Evolutionary conservation across 2,113 vertebrate species (phyloP).

Genomic region (Trogon surrucura): DNA sequence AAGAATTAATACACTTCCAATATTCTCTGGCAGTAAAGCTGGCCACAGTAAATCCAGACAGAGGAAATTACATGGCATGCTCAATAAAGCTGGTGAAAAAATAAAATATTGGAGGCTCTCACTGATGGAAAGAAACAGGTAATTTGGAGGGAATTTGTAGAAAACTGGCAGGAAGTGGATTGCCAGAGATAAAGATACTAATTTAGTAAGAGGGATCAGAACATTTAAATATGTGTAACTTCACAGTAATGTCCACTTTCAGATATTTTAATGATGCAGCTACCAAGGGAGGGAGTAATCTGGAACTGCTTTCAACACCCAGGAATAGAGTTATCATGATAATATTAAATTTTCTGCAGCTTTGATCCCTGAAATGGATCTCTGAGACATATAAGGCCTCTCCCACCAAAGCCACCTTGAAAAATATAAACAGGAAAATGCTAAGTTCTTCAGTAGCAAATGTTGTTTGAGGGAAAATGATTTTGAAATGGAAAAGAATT

Average conservation of each 20-base stretch:
- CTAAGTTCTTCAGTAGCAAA: not conserved
- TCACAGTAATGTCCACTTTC: not conserved
- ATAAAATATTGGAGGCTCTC: constrained; percentile 10
- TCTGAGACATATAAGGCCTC: not conserved
- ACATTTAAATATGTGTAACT: constrained; percentile 21
- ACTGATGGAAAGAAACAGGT: not conserved
- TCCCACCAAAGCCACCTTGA: not conserved
- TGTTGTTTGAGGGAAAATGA: not conserved
- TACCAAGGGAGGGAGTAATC: not conserved
- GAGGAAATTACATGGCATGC: constrained; percentile 18
- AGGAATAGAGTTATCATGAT: not conserved
- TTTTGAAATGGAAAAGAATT: not conserved
- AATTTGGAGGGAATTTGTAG: constrained; percentile 37
- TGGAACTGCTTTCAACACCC: not conserved
- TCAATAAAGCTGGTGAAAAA: constrained; percentile 32
- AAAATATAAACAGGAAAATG: not conserved
- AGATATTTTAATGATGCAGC: constrained; percentile 2
- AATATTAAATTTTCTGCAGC: not conserved
- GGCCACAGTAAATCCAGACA: constrained; percentile 20
- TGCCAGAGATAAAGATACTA: not conserved
- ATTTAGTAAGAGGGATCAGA: constrained; percentile 19
- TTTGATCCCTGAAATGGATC: not conserved
- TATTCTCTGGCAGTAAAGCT: not conserved
- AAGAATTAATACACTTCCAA: not conserved
- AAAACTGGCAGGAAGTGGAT: constrained; percentile 15